A percentile compares a stretch with the other conserved stretches of the same genome.
phyloP scores from a whole-genome alignment of 2,113 vertebrate species.

The Taxidea taxus region DNA sequence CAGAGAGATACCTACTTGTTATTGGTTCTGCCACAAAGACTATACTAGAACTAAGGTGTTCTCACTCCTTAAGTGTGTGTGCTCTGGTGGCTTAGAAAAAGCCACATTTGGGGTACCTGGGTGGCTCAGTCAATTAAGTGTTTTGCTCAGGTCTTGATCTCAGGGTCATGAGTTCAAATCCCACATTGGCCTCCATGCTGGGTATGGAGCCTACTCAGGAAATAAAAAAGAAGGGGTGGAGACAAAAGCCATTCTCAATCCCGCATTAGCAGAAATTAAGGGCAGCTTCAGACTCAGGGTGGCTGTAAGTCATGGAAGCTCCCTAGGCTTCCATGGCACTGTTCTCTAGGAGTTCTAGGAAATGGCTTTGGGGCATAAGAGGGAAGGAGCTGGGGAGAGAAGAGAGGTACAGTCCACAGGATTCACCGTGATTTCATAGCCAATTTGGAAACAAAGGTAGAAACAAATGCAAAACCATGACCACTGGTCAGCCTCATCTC shows the following conservation, averaged over 20 bases:
- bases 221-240: not conserved
- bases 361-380: not conserved
- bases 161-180: not conserved
- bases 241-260: not conserved
- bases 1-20: not conserved
- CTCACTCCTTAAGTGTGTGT: not conserved
- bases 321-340: not conserved
- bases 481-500: not conserved
- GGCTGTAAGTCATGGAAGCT: not conserved
- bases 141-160: not conserved
- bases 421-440: not conserved
- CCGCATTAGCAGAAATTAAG: not conserved
- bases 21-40: not conserved
- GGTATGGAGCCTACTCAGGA: not conserved
- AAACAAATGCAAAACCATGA: not conserved
- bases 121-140: not conserved
- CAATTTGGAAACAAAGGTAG: not conserved
- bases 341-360: not conserved
- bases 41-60: not conserved
- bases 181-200: not conserved
- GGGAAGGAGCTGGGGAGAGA: not conserved
- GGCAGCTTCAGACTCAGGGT: not conserved
- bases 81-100: constrained; percentile 1
- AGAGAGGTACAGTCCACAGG: not conserved
- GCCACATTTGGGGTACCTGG: not conserved